Evolutionary conservation across 2,797 vertebrate species (phyloP).

Genomic region (Cyprinella venusta): DNA sequence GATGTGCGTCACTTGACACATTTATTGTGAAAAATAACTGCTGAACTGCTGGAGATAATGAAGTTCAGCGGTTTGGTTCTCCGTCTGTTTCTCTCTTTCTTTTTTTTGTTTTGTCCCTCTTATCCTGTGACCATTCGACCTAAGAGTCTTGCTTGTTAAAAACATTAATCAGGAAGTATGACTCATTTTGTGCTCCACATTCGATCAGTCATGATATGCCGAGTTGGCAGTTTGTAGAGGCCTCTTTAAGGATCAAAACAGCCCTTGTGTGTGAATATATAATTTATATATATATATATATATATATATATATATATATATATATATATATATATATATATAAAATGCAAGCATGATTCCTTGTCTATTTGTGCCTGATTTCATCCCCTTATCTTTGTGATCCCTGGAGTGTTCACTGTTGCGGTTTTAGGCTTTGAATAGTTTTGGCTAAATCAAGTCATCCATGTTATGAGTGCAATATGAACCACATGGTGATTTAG

Average conservation of each 20-base stretch:
- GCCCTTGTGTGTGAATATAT: not conserved
- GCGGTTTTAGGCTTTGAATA: slow-evolving; percentile 40
- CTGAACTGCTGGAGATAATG: slow-evolving; percentile 30
- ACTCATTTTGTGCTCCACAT: slow-evolving; percentile 37
- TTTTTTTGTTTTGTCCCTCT: slow-evolving; percentile 10
- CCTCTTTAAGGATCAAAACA: slow-evolving; percentile 22
- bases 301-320: no score
- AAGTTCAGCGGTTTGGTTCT: slow-evolving; percentile 35
- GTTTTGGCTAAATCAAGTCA: slow-evolving; percentile 36
- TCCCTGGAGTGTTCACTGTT: slow-evolving; percentile 22
- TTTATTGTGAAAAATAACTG: slow-evolving; percentile 34
- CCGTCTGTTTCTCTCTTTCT: not conserved
- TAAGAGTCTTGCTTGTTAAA: slow-evolving; percentile 20
- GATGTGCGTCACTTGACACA: slow-evolving; percentile 37
- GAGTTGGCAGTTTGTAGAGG: slow-evolving; percentile 26
- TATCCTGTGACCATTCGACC: slow-evolving; percentile 24
- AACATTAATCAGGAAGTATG: slow-evolving; percentile 20
- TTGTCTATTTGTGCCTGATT: slow-evolving; percentile 31
- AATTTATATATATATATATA: no score
- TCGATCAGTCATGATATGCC: slow-evolving; percentile 33
- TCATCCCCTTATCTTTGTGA: slow-evolving; percentile 44
- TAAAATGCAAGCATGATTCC: not conserved
- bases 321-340: no score
- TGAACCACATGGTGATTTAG: slow-evolving; percentile 52
- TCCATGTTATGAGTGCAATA: slow-evolving; percentile 40